phyloP scores from a whole-genome alignment of 2,113 vertebrate species.

The Lipophrys pholis region DNA sequence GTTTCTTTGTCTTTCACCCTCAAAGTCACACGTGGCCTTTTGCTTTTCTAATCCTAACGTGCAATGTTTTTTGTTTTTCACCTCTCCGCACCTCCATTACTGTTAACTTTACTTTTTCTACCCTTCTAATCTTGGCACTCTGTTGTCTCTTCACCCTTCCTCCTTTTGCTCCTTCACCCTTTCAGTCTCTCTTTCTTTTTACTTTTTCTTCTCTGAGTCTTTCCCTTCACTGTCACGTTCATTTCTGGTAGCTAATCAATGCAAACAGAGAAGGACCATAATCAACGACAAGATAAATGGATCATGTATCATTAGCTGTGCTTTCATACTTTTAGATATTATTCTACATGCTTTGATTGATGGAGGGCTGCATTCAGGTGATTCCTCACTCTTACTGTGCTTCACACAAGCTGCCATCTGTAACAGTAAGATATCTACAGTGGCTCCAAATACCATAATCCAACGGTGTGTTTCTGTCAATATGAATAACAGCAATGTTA shows the following conservation, averaged over 20 bases:
- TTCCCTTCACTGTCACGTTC: constrained; percentile 40
- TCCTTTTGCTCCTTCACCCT: neutral
- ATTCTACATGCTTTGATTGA: constrained; percentile 58
- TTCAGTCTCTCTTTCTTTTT: neutral
- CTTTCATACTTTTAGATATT: constrained; percentile 66
- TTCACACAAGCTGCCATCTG: constrained; percentile 34
- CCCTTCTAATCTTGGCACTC: constrained; percentile 19
- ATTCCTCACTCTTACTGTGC: constrained; percentile 54
- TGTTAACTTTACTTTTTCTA: constrained; percentile 23
- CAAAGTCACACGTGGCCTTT: constrained; percentile 15
- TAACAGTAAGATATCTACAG: constrained; percentile 41
- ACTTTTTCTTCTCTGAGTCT: constrained; percentile 5
- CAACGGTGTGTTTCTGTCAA: constrained; percentile 16
- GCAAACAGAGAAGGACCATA: constrained; percentile 69
- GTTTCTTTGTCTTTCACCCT: constrained; percentile 34
- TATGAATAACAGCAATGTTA: constrained; percentile 36
- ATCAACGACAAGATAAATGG: constrained; percentile 68
- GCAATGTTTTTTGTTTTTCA: constrained; percentile 17
- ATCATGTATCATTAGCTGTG: constrained; percentile 47
- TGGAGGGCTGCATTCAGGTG: constrained; percentile 56
- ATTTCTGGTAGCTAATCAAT: constrained; percentile 70
- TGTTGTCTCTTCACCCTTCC: constrained; percentile 13
- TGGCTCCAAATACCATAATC: constrained; percentile 12
- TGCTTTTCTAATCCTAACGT: constrained; percentile 14
- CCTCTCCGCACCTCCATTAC: constrained; percentile 8